Conservation (phyloP, 2,113 vertebrate genomes). For the Lepus europaeus region DNA sequence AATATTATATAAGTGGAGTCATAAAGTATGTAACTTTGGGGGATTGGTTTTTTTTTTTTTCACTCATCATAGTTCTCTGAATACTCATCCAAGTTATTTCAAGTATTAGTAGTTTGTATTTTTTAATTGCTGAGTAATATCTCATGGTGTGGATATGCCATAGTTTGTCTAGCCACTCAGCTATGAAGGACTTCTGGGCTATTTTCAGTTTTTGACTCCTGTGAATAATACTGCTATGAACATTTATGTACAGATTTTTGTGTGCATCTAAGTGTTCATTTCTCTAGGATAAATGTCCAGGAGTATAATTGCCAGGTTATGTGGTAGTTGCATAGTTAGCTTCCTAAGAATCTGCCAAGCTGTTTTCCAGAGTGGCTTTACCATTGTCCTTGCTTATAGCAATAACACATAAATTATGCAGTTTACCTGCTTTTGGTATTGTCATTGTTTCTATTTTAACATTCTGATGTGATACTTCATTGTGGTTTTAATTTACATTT, state of each 20-base stretch:
- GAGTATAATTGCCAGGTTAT: background rate
- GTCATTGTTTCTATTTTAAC: background rate
- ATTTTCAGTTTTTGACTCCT: background rate
- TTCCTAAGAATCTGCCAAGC: background rate
- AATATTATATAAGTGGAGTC: background rate
- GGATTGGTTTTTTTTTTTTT: background rate
- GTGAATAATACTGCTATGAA: background rate
- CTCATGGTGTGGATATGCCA: background rate
- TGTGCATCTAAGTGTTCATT: background rate
- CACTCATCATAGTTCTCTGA: slow-evolving; percentile 14
- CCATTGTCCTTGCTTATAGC: background rate
- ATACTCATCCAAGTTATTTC: slow-evolving; percentile 2
- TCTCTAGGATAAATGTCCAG: background rate
- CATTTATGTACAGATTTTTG: background rate
- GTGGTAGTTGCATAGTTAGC: background rate
- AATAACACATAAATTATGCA: background rate
- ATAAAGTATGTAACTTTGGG: background rate
- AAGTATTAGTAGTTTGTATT: background rate
- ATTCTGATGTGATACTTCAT: background rate
- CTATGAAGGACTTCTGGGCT: background rate
- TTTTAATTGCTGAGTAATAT: slow-evolving; percentile 26
- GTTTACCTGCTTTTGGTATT: background rate
- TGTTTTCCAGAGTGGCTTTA: background rate
- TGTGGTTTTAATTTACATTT: background rate
- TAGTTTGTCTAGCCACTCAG: background rate